Evolutionary conservation across 2,113 vertebrate genomes (phyloP).

Genomic region (Cariama cristata): DNA sequence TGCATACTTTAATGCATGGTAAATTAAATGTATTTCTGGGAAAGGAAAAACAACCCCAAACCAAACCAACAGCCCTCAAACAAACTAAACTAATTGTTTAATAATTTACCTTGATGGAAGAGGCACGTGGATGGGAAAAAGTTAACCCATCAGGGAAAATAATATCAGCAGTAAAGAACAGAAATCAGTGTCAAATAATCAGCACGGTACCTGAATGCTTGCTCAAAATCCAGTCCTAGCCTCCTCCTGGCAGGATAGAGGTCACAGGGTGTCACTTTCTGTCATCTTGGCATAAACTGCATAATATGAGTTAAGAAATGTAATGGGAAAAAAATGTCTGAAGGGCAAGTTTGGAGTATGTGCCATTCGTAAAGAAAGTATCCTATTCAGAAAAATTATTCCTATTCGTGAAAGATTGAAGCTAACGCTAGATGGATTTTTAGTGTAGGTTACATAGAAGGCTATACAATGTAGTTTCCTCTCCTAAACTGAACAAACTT

Average conservation of each 20-base stretch:
- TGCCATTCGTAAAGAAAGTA: not conserved
- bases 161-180: not conserved
- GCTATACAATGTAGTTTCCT: not conserved
- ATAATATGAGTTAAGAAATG: not conserved
- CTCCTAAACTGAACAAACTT: constrained; percentile 5
- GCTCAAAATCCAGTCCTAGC: not conserved
- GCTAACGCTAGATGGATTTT: not conserved
- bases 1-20: not conserved
- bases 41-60: not conserved
- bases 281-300: not conserved
- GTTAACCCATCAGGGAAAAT: not conserved
- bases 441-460: not conserved
- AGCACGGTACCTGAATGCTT: not conserved
- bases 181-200: constrained; percentile 3
- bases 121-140: not conserved
- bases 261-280: constrained; percentile 13
- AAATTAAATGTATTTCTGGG: constrained; percentile 20
- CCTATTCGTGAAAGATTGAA: constrained; percentile 4
- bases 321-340: not conserved
- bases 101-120: constrained; percentile 17
- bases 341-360: not conserved
- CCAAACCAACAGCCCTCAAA: not conserved
- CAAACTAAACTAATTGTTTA: not conserved
- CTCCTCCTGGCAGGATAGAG: not conserved
- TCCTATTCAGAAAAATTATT: not conserved